Conservation (phyloP, 2,888 invertebrate species). For the Limnephilus marmoratus region DNA sequence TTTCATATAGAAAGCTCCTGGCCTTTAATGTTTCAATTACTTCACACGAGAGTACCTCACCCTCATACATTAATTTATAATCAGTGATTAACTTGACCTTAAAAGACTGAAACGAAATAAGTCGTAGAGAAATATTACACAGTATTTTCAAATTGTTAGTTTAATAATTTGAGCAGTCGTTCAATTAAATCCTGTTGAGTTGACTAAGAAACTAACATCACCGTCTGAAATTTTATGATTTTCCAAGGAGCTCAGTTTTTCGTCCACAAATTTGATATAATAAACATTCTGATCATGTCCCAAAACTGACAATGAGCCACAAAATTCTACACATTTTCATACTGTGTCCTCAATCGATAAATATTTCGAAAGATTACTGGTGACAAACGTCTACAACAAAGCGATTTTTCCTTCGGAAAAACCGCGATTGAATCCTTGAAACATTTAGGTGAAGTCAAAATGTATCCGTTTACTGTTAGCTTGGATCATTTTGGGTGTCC, state of each 20-base stretch:
- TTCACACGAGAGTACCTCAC: constrained; percentile 6
- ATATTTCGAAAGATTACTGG: constrained; percentile 4
- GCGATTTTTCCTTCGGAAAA: constrained; percentile 33
- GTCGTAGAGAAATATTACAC: neutral
- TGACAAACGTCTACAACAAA: neutral
- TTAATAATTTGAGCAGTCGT: neutral
- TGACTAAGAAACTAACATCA: neutral
- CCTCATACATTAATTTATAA: neutral
- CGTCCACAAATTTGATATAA: neutral
- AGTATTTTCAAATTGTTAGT: neutral
- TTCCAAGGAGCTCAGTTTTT: neutral
- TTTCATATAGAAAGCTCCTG: constrained; percentile 14
- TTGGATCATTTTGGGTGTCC: neutral
- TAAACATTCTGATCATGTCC: constrained; percentile 12
- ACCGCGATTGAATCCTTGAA: constrained; percentile 7
- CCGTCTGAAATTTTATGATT: neutral
- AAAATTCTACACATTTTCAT: neutral
- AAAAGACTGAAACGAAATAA: neutral
- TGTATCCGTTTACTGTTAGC: constrained; percentile 10
- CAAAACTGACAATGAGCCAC: constrained; percentile 26
- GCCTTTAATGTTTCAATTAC: constrained; percentile 11
- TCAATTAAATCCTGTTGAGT: neutral
- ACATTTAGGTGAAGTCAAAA: neutral
- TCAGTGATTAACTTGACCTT: neutral
- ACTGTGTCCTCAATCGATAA: neutral